A percentile compares a stretch with the other conserved stretches of the same genome.
Evolutionary conservation across 2,888 invertebrate genomes (phyloP).

Genomic region (Argynnis bischoffii): DNA sequence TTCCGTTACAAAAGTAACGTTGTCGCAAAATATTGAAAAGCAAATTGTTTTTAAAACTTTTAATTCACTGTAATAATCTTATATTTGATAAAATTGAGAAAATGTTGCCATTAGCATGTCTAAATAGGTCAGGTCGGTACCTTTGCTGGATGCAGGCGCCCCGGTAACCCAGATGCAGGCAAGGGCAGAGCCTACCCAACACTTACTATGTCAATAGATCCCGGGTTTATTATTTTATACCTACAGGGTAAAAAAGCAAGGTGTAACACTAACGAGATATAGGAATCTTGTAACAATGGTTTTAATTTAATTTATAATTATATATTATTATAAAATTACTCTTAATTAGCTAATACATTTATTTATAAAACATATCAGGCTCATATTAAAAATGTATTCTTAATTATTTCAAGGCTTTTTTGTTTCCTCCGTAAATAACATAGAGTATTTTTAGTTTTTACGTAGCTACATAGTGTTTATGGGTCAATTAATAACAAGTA

Average conservation of each 20-base stretch:
- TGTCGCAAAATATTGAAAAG: not conserved
- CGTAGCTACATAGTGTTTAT: no score
- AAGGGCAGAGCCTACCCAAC: constrained; percentile 56
- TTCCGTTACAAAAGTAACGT: not conserved
- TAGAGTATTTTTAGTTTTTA: no score
- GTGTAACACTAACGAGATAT: no score
- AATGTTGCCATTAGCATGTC: constrained; percentile 47
- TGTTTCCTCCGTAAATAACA: no score
- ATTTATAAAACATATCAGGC: not conserved
- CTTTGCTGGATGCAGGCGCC: constrained; percentile 63
- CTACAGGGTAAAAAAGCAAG: not conserved
- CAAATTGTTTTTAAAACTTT: not conserved
- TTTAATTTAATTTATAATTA: not conserved
- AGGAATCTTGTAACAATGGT: no score
- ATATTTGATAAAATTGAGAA: not conserved
- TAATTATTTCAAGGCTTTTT: no score
- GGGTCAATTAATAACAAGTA: no score
- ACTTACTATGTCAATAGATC: constrained; percentile 33
- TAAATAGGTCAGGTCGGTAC: constrained; percentile 71
- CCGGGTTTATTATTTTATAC: constrained; percentile 37
- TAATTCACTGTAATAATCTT: no score
- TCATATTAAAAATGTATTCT: no score
- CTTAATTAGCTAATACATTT: no score
- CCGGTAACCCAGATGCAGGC: constrained; percentile 67
- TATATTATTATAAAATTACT: not conserved